A percentile compares a stretch with the other conserved stretches of the same genome.
Evolutionary conservation across 1,140 invertebrate species (phyloP).

Genomic region (Pristionchus pacificus): DNA sequence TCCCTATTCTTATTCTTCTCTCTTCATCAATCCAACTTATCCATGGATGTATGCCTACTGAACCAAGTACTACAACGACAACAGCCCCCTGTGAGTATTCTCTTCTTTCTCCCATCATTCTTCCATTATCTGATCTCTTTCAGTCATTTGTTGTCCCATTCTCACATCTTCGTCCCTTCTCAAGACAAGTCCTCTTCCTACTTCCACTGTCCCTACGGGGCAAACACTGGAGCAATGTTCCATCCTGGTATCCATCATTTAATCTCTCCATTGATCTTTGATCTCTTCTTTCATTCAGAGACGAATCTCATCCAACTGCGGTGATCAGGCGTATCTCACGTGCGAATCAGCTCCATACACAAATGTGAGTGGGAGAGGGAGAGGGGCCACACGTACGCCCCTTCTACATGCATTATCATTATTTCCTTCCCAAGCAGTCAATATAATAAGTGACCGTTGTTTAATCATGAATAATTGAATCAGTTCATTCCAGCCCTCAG

Average conservation of each 20-base stretch:
- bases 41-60: not conserved
- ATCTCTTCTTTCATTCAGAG: too few species aligned
- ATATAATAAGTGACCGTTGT: too few species aligned
- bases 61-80: not conserved
- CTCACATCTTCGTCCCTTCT: not conserved
- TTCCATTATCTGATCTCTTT: too few species aligned
- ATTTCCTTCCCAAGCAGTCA: too few species aligned
- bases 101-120: not conserved
- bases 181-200: not conserved
- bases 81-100: not conserved
- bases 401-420: too few species aligned
- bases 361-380: not conserved
- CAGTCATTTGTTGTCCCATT: not conserved
- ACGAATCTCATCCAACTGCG: not conserved
- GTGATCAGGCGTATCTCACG: not conserved
- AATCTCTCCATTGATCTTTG: not conserved
- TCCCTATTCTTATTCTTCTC: too few species aligned
- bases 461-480: too few species aligned
- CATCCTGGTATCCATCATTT: not conserved
- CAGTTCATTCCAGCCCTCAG: not conserved
- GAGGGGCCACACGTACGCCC: too few species aligned
- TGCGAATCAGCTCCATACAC: not conserved
- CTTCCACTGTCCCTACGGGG: too few species aligned
- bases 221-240: not conserved
- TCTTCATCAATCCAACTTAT: too few species aligned